Evolutionary conservation across 2,113 vertebrate species (phyloP), one percentile per base, ranked within the genome.

Genomic region (Platysternon megacephalum): DNA sequence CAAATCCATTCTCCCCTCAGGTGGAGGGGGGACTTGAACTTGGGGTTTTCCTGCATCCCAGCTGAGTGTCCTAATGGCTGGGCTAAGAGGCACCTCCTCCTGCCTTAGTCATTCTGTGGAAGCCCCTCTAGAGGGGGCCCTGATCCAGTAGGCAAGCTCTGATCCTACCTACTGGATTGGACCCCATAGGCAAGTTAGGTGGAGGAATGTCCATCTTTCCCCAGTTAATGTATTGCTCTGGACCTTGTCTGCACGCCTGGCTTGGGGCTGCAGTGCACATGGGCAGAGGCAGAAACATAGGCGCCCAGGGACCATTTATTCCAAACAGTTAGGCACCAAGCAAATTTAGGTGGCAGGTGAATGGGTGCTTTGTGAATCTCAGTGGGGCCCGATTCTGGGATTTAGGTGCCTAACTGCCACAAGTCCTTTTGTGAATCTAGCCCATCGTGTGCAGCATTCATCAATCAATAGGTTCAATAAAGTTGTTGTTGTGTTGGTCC

Each of bases 391-490:
- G 58, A 14, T 61, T 32, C 58, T 65, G 14, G 32, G 32, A 65
- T 14, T 17, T 35, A 17, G 29, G 32, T 17, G 32, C 61, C 32
- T 35, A 35, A 29, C 5, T 29, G 5, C 56, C 56, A 29, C 56
- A 29, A 17, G 32, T 35, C 32, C 32, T 35, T 13, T 17, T 29
- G 32, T 13, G 32, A 65, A 3, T 35, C 61, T 35, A 65, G 61
- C 61, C 14, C 32, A 35, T 44, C 85, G 35, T 6, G 3, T 11
- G 11, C 51, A 14, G 11, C 12, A 5, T 72, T n/a, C 46, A 49
- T 8, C 65, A 17, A 29, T n/a, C 5, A 26, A 24, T 0, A 0
- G 21, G 28, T 68, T 76, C 42, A 81, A 8, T n/a, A 46, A 84
- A 58, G 8, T n/a, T 85, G 5, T n/a, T 85, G 5, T 24, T 76